These are phyloP conservation scores for Parambassis ranga DNA, from an alignment of 2,797 vertebrate genomes.

Conservation along the genomic window DNA sequence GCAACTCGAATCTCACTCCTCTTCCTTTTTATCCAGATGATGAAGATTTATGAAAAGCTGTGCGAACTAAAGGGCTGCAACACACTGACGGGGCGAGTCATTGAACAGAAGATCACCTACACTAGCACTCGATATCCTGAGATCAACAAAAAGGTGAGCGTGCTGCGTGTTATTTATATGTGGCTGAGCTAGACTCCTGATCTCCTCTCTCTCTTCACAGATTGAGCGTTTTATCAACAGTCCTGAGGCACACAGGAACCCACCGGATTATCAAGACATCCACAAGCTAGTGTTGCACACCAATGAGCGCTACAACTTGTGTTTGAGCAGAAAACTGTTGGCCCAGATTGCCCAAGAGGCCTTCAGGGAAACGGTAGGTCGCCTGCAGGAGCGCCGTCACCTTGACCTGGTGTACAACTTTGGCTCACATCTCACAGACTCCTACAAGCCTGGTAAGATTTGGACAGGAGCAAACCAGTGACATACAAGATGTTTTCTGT, in stretches of 20 bases:
- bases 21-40: constrained; percentile 74
- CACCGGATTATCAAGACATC: constrained; percentile 90
- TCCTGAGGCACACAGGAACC: constrained; percentile 71
- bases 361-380: constrained; percentile 87
- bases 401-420: constrained; percentile 93
- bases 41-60: constrained; percentile 89
- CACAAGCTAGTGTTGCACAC: constrained; percentile 82
- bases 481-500: too few species aligned
- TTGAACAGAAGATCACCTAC: constrained; percentile 88
- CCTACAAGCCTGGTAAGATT: constrained; percentile 80
- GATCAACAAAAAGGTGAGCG: constrained; percentile 86
- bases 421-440: constrained; percentile 88
- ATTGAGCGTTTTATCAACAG: constrained; percentile 90
- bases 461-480: not conserved
- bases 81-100: constrained; percentile 87
- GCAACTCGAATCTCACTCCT: not conserved
- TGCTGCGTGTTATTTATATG: not conserved
- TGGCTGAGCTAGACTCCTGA: not conserved
- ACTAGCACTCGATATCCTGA: constrained; percentile 88
- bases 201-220: constrained; percentile 34
- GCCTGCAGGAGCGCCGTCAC: constrained; percentile 87
- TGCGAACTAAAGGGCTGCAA: constrained; percentile 90
- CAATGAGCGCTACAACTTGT: constrained; percentile 79
- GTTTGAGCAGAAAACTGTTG: constrained; percentile 79
- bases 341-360: constrained; percentile 86